phyloP scores from a whole-genome alignment of 2,113 vertebrate genomes.

The Saguinus midas region DNA sequence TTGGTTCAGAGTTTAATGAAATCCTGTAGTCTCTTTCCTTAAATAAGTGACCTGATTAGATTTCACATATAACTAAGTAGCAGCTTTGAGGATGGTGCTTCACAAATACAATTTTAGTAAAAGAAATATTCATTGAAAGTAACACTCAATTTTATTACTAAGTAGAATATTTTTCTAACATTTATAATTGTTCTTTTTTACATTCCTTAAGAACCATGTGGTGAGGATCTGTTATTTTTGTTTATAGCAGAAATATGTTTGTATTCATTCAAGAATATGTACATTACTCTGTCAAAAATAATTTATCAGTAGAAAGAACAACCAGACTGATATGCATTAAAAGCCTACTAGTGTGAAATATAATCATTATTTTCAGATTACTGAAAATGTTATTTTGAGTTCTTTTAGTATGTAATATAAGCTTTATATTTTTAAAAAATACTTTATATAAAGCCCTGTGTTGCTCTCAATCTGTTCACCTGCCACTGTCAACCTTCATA shows the following conservation, averaged over 20 bases:
- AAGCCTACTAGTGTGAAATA: neutral
- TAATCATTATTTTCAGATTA: neutral
- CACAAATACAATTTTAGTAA: slow-evolving; percentile 60
- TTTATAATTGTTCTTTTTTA: slow-evolving; percentile 50
- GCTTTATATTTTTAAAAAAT: neutral
- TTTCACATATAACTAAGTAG: slow-evolving; percentile 66
- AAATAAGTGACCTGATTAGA: slow-evolving; percentile 67
- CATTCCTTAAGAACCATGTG: neutral
- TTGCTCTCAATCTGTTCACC: neutral
- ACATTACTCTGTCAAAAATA: neutral
- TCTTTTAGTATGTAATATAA: neutral
- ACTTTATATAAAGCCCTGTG: neutral
- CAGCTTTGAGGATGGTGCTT: slow-evolving; percentile 65
- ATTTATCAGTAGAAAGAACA: slow-evolving; percentile 14
- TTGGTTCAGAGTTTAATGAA: slow-evolving; percentile 57
- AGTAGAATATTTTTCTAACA: slow-evolving; percentile 21
- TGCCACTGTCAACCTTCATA: neutral
- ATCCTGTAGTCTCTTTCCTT: slow-evolving; percentile 58
- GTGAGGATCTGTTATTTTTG: slow-evolving; percentile 26
- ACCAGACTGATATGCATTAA: neutral
- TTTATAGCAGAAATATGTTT: neutral
- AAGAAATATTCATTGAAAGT: slow-evolving; percentile 60
- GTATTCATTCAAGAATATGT: slow-evolving; percentile 8
- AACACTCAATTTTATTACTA: slow-evolving; percentile 58
- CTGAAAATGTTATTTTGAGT: neutral